A percentile compares a stretch with the other conserved stretches of the same genome.
These are phyloP conservation scores for Linurgus olivaceus DNA, from an alignment of 2,797 vertebrate species.

Conservation along the genomic window DNA sequence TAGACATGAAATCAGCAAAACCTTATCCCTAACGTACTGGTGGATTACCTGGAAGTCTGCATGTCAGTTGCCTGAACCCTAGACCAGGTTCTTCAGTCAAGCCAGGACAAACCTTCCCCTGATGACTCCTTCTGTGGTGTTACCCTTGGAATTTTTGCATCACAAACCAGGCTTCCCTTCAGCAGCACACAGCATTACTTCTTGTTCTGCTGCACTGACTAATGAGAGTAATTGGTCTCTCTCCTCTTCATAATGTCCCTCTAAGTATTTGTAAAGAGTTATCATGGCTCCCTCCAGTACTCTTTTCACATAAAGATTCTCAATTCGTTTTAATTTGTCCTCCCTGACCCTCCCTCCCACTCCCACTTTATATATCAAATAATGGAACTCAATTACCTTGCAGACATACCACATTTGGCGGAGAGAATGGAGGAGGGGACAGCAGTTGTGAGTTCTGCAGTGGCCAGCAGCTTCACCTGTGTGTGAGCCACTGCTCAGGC, in stretches of 20 bases:
- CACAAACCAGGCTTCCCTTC: background rate
- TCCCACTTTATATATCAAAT: background rate
- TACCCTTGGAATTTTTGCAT: background rate
- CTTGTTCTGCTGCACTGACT: background rate
- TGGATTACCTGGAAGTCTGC: background rate
- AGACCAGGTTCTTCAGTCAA: background rate
- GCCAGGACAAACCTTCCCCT: background rate
- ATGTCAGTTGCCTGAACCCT: background rate
- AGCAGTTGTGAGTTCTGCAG: background rate
- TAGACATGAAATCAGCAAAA: background rate
- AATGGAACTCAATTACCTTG: background rate
- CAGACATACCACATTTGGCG: background rate
- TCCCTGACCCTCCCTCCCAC: slow-evolving; percentile 33
- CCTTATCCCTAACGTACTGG: background rate
- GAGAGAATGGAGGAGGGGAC: background rate
- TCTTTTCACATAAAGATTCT: slow-evolving; percentile 21
- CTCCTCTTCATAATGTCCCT: slow-evolving; percentile 39
- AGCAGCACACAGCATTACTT: background rate
- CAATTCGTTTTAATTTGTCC: slow-evolving; percentile 1
- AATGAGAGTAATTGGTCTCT: slow-evolving; percentile 52
- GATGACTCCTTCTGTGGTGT: background rate
- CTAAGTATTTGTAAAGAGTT: slow-evolving; percentile 41
- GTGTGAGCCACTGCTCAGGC: fast-evolving
- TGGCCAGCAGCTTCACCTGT: background rate
- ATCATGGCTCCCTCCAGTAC: slow-evolving; percentile 48